phyloP scores from a whole-genome alignment of 2,888 invertebrate genomes.

The Dynastes tityus region DNA sequence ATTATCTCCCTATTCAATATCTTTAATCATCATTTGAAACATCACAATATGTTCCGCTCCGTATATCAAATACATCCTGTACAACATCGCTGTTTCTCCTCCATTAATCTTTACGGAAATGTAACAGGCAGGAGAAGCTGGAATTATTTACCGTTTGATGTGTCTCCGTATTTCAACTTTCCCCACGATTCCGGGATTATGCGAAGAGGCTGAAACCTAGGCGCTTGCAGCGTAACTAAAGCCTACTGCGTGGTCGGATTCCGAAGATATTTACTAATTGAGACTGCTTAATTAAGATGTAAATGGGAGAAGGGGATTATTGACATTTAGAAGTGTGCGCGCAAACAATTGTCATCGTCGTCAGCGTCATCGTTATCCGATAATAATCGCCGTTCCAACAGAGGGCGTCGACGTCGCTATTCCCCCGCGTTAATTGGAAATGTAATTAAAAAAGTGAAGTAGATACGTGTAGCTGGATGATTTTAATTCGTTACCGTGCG shows the following conservation, averaged over 20 bases:
- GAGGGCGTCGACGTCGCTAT: background rate
- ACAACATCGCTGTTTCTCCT: conserved; percentile 7
- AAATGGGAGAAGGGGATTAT: conserved; percentile 45
- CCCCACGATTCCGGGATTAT: background rate
- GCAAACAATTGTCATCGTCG: conserved; percentile 41
- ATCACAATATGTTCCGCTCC: too few relatives aligned
- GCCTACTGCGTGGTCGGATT: conserved; percentile 6
- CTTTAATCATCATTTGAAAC: too few relatives aligned
- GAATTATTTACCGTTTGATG: conserved; percentile 43
- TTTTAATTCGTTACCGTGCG: too few relatives aligned
- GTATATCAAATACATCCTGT: background rate
- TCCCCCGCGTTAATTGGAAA: conserved; percentile 32
- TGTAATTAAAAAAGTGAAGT: conserved; percentile 41
- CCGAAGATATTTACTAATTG: conserved; percentile 51
- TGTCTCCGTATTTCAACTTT: conserved; percentile 18
- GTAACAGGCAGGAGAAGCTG: background rate
- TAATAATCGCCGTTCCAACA: conserved; percentile 2
- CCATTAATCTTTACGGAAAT: conserved; percentile 33
- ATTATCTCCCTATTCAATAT: too few relatives aligned
- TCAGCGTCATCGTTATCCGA: background rate
- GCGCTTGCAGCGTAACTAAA: background rate
- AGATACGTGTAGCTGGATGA: background rate
- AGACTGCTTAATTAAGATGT: conserved; percentile 51
- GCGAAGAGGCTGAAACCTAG: background rate
- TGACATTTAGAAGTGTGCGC: conserved; percentile 47